Percentiles rank a stretch among this genome's conserved stretches.
phyloP scores from a whole-genome alignment of 2,113 vertebrate genomes.

The Globicephala melas region DNA sequence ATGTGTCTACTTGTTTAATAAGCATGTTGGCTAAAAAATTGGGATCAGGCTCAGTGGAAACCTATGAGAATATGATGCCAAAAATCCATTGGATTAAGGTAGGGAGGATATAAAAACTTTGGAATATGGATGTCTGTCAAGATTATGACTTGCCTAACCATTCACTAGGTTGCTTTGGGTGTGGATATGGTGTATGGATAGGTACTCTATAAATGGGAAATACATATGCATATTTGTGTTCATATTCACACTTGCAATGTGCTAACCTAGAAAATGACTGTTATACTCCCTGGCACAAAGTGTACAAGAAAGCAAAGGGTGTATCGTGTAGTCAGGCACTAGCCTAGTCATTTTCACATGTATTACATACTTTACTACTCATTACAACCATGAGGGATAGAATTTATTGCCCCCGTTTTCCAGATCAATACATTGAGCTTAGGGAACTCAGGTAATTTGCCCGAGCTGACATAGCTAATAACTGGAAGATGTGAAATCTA shows the following conservation, averaged over 20 bases:
- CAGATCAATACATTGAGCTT: neutral
- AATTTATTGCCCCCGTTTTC: neutral
- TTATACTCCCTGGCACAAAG: rapidly evolving
- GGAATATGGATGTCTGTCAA: neutral
- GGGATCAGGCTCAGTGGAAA: neutral
- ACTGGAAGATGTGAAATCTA: neutral
- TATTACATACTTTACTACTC: neutral
- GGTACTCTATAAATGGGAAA: neutral
- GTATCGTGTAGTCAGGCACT: rapidly evolving
- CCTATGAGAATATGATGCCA: neutral
- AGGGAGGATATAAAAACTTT: neutral
- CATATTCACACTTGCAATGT: neutral
- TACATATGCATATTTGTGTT: rapidly evolving
- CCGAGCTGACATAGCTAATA: neutral
- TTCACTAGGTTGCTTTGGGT: neutral
- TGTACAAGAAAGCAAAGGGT: neutral
- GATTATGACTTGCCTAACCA: neutral
- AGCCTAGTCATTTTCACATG: neutral
- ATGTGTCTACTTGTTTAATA: neutral
- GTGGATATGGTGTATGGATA: too few relatives aligned
- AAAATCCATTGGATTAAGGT: neutral
- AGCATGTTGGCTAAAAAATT: neutral
- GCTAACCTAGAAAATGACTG: neutral
- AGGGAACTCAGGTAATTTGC: neutral
- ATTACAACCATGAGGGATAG: neutral